These are phyloP conservation scores for Leistus spinibarbis DNA, from an alignment of 2,888 invertebrate species.

Conservation along the genomic window DNA sequence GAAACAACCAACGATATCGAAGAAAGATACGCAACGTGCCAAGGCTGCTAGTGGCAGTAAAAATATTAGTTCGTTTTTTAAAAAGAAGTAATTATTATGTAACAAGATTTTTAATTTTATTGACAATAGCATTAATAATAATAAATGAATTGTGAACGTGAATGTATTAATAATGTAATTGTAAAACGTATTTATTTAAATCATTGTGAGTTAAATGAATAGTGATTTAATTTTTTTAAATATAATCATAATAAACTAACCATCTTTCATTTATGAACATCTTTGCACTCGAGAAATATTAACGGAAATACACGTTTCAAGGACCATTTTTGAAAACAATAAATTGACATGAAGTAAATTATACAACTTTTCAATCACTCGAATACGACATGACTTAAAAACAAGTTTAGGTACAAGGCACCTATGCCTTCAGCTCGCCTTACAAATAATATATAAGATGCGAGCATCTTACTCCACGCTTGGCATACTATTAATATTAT, in stretches of 20 bases:
- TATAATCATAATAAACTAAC: not conserved
- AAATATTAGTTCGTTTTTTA: constrained; percentile 80
- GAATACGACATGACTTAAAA: too few relatives aligned
- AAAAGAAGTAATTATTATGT: constrained; percentile 55
- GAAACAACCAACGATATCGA: constrained; percentile 63
- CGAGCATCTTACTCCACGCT: too few relatives aligned
- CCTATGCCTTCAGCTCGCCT: too few relatives aligned
- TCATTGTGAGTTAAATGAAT: not conserved
- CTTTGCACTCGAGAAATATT: not conserved
- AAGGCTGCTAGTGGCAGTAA: constrained; percentile 82
- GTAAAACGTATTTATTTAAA: constrained; percentile 10
- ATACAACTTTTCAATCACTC: too few relatives aligned
- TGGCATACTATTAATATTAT: too few relatives aligned
- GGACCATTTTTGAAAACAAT: too few relatives aligned
- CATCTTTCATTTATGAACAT: not conserved
- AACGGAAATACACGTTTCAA: too few relatives aligned
- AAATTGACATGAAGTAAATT: too few relatives aligned
- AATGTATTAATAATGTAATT: constrained; percentile 20
- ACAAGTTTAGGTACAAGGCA: too few relatives aligned
- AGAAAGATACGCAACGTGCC: constrained; percentile 76
- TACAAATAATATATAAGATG: too few relatives aligned
- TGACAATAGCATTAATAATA: not conserved
- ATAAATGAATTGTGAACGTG: constrained; percentile 26
- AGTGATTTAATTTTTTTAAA: not conserved
- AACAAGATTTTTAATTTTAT: constrained; percentile 3